Evolutionary conservation across 1,140 invertebrate species (phyloP).

Genomic region (Agraylea sexmaculata): DNA sequence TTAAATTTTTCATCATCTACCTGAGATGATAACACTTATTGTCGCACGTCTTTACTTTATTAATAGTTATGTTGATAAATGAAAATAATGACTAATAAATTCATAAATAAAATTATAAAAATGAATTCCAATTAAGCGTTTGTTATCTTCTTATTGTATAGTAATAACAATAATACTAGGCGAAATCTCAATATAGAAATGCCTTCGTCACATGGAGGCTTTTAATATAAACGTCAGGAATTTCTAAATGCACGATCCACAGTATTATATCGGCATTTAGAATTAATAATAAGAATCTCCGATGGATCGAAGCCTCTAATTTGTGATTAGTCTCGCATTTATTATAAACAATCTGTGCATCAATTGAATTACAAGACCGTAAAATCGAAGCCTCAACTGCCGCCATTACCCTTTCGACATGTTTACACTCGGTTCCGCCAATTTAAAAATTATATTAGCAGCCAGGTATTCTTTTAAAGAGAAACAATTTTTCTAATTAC

Average conservation of each 20-base stretch:
- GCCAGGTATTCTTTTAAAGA: background rate
- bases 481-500: slow-evolving; percentile 3
- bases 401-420: background rate
- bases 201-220: background rate
- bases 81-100: no score
- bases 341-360: background rate
- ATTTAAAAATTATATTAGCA: background rate
- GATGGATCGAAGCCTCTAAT: slow-evolving; percentile 17
- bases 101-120: no score
- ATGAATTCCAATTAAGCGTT: no score
- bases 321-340: slow-evolving; percentile 18
- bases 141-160: background rate
- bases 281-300: no score
- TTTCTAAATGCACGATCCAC: slow-evolving; percentile 4
- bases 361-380: background rate
- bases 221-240: background rate
- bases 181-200: background rate
- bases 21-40: no score
- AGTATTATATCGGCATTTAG: no score
- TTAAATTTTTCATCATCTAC: no score
- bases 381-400: background rate
- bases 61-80: no score
- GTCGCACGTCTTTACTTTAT: no score
- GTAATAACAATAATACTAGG: background rate
- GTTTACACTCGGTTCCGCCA: background rate